Conservation (phyloP, 2,888 invertebrate species). For the Crepidodera aurea region DNA sequence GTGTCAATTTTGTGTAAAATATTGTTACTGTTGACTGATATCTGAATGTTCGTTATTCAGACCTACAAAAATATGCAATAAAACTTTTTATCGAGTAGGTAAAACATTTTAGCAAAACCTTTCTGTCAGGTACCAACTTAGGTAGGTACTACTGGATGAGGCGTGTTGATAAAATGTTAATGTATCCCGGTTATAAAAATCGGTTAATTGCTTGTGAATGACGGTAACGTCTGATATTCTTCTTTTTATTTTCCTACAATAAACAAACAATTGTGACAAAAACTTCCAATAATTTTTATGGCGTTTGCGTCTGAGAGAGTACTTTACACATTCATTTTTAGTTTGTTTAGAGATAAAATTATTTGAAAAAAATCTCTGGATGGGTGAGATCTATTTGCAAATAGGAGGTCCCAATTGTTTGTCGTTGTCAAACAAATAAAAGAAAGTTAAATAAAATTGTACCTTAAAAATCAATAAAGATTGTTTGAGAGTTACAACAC, state of each 20-base stretch:
- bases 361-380: conserved; percentile 43
- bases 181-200: background rate
- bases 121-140: no score
- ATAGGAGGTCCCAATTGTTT: conserved; percentile 48
- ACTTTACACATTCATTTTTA: conserved; percentile 32
- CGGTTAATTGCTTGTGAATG: no score
- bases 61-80: no score
- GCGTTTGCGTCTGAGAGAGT: conserved; percentile 15
- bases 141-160: no score
- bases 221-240: background rate
- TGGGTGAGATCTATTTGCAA: conserved; percentile 53
- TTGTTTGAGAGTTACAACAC: conserved; percentile 40
- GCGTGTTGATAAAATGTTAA: no score
- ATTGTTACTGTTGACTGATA: no score
- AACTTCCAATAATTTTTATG: conserved; percentile 22
- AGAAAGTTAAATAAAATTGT: conserved; percentile 44
- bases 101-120: no score
- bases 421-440: conserved; percentile 44
- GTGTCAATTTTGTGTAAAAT: no score
- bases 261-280: conserved; percentile 26
- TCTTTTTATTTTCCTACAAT: conserved; percentile 1
- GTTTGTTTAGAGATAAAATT: conserved; percentile 41
- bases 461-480: conserved; percentile 49
- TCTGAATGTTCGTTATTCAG: no score
- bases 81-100: no score